Base-by-base conservation (phyloP, 2,797 vertebrate genomes). In the Anguilla pacifica region DNA sequence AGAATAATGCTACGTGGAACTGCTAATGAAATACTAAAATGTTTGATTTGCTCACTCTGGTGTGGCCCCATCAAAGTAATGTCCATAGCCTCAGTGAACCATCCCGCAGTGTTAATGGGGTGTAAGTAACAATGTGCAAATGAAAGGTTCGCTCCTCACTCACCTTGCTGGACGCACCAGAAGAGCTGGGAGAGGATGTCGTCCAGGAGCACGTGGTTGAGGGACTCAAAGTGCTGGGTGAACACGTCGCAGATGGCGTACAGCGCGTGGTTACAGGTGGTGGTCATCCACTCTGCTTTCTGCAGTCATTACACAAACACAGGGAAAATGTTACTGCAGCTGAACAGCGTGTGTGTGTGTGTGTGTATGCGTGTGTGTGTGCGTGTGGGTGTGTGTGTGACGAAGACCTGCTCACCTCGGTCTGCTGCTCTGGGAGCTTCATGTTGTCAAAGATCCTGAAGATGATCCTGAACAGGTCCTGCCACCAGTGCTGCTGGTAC, bases 221-320 rank as follows among this genome's bases (percentile, higher is more conserved):
- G 98, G 22, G 98, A 97, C 95, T 99, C 99, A 88, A 99, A 97
- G 94, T 99, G 99, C 89, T 99, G 99, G 0, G 98, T 99, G 95
- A 99, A 99, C 22, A 99, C 99, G 84, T 99, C 99, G 86, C 97
- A 99, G 94, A 99, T 99, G 88, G 98, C 99, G 86, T 99, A 99
- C 94, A 99, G 98, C 91, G 99, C 98, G 31, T 99, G 99, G 91
- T 99, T 99, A 91, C 99, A 99, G 88, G 98, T 99, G 57, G 99
- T 99, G 55, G 99, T 99, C 99, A 99, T 99, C 99, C 99, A 99
- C 82, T 99, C 99, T 0, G 99, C 98, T 97, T 99, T 99, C 98
- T 99, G 94, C 84, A 89, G 61, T 0, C 59, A 25, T 64, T 19
- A 64, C 17, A 64, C 59, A 67, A 67, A 67, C 6, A 1, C 10